Percentiles rank a stretch among this genome's conserved stretches.
These are phyloP conservation scores for Vireo griseus DNA, from an alignment of 2,797 vertebrate species.

Conservation along the genomic window DNA sequence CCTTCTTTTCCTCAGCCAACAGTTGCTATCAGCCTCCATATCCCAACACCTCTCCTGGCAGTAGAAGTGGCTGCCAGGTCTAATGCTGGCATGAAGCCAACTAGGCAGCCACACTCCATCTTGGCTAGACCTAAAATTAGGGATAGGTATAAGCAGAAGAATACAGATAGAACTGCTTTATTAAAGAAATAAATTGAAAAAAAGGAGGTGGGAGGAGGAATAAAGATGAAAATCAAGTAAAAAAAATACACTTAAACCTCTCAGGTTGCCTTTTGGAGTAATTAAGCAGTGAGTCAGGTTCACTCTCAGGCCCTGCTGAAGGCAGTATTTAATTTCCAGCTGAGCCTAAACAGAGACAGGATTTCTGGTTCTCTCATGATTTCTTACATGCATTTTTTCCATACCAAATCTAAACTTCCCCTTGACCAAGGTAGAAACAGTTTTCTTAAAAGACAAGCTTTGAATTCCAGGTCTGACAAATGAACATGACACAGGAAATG, in stretches of 20 bases:
- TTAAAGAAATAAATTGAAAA: neutral
- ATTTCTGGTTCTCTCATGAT: neutral
- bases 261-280: neutral
- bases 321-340: neutral
- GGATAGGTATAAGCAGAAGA: neutral
- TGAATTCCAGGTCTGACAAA: neutral
- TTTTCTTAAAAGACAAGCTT: neutral
- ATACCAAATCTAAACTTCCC: neutral
- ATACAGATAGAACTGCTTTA: neutral
- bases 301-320: neutral
- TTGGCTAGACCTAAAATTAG: neutral
- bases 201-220: neutral
- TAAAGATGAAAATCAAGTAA: neutral
- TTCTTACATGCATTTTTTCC: neutral
- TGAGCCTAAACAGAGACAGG: neutral
- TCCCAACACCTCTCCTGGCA: neutral
- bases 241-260: neutral
- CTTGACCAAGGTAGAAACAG: neutral
- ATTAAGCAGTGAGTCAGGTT: neutral
- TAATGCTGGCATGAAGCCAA: neutral
- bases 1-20: neutral
- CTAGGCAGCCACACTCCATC: neutral
- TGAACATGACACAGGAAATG: neutral
- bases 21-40: accelerated
- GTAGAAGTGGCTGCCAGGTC: neutral